These are phyloP conservation scores for Cygnus atratus DNA, from an alignment of 2,113 vertebrate genomes.

Conservation along the genomic window DNA sequence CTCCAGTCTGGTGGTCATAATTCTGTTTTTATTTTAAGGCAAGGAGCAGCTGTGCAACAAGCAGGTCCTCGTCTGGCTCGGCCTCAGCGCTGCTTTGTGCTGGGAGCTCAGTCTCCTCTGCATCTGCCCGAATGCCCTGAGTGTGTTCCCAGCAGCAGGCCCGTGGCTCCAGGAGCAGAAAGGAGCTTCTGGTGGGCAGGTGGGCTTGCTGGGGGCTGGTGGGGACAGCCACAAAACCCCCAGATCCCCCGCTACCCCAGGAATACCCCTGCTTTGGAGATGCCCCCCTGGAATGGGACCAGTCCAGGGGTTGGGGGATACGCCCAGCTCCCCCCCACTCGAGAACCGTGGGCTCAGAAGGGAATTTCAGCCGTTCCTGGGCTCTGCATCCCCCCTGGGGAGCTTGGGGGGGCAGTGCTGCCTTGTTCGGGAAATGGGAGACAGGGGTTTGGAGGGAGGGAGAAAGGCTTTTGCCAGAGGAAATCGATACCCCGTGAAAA, in stretches of 20 bases:
- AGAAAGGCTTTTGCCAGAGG: constrained; percentile 55
- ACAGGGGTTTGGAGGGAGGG: background rate
- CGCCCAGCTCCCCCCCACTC: background rate
- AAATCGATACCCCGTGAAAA: constrained; percentile 75
- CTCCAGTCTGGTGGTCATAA: background rate
- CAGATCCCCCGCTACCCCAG: no score
- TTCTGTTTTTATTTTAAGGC: background rate
- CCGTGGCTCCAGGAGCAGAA: background rate
- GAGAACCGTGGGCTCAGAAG: background rate
- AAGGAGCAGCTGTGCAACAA: background rate
- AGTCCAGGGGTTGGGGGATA: background rate
- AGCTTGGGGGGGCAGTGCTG: background rate
- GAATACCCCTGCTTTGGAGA: no score
- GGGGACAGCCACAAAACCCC: no score
- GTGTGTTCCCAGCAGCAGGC: accelerated
- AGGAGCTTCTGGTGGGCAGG: background rate
- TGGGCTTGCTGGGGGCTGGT: no score
- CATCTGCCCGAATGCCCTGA: background rate
- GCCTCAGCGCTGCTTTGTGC: background rate
- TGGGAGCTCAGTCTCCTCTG: background rate
- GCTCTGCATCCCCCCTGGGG: background rate
- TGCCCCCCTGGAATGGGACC: background rate
- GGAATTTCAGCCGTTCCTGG: background rate
- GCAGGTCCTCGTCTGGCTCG: background rate
- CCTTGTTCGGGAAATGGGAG: constrained; percentile 30